phyloP scores from a whole-genome alignment of 2,888 invertebrate genomes.

The Flexamia atlantica region DNA sequence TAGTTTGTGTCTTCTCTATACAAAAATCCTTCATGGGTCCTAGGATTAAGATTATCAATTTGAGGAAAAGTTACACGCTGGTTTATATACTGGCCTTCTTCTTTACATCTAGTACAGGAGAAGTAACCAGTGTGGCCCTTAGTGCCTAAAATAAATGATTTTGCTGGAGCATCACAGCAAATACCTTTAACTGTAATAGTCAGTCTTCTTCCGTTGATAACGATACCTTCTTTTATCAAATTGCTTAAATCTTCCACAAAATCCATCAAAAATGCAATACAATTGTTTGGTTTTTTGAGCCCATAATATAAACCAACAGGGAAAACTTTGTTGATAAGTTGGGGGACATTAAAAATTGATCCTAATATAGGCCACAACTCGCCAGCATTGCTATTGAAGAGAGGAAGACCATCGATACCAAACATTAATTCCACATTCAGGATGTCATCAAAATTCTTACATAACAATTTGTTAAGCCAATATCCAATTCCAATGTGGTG shows the following conservation, averaged over 20 bases:
- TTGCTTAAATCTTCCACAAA: conserved; percentile 29
- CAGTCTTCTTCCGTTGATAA: neutral
- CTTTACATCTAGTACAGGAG: conserved; percentile 64
- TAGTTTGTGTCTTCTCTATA: conserved; percentile 8
- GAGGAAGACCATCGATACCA: conserved; percentile 28
- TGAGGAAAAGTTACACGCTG: conserved; percentile 37
- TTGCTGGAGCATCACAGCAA: conserved; percentile 66
- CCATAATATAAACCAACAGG: conserved; percentile 53
- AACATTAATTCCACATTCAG: neutral
- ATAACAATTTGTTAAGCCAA: neutral
- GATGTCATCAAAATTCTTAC: neutral
- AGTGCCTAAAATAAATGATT: conserved; percentile 63
- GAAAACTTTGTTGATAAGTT: neutral
- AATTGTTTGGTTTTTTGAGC: conserved; percentile 13
- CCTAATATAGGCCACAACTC: conserved; percentile 44
- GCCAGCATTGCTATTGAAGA: neutral
- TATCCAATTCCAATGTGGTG: conserved; percentile 4
- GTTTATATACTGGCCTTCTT: conserved; percentile 32
- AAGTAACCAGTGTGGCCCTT: conserved; percentile 65
- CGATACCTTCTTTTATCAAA: neutral
- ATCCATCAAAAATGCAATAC: conserved; percentile 14
- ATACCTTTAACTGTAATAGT: conserved; percentile 57
- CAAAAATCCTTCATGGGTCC: conserved; percentile 37
- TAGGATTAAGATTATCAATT: neutral
- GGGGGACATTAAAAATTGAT: conserved; percentile 9